phyloP scores from a whole-genome alignment of 2,888 invertebrate genomes.

The Arge pagana region DNA sequence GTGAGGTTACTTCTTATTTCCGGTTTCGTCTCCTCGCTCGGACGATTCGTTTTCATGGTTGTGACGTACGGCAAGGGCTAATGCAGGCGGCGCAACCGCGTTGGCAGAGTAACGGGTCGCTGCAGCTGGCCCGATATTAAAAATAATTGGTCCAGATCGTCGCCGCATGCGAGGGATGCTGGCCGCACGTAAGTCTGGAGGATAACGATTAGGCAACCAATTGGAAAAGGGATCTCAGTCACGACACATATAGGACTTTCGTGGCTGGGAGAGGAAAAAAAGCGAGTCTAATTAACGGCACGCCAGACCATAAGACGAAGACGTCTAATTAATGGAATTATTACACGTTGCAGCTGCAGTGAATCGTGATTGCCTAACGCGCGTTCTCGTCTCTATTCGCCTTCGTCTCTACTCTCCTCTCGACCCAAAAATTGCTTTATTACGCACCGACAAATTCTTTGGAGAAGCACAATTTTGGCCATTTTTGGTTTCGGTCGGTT shows the following conservation, averaged over 20 bases:
- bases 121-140: slow-evolving; percentile 17
- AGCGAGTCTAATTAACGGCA: slow-evolving; percentile 11
- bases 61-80: neutral
- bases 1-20: too few relatives aligned
- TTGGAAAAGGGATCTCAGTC: slow-evolving; percentile 18
- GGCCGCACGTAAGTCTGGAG: slow-evolving; percentile 12
- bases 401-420: too few relatives aligned
- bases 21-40: too few relatives aligned
- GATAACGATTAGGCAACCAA: slow-evolving; percentile 14
- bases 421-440: too few relatives aligned
- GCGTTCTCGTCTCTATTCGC: too few relatives aligned
- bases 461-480: too few relatives aligned
- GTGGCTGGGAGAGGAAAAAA: neutral
- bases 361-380: too few relatives aligned
- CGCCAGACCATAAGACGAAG: neutral
- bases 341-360: too few relatives aligned
- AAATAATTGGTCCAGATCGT: slow-evolving; percentile 15
- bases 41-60: too few relatives aligned
- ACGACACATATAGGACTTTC: slow-evolving; percentile 11
- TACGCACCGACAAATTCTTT: too few relatives aligned
- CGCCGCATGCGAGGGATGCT: slow-evolving; percentile 16
- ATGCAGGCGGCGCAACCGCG: neutral
- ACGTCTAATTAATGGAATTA: slow-evolving; percentile 12
- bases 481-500: too few relatives aligned
- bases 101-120: slow-evolving; percentile 7